Conservation (phyloP, 2,797 vertebrate genomes). For the Merluccius polli region DNA sequence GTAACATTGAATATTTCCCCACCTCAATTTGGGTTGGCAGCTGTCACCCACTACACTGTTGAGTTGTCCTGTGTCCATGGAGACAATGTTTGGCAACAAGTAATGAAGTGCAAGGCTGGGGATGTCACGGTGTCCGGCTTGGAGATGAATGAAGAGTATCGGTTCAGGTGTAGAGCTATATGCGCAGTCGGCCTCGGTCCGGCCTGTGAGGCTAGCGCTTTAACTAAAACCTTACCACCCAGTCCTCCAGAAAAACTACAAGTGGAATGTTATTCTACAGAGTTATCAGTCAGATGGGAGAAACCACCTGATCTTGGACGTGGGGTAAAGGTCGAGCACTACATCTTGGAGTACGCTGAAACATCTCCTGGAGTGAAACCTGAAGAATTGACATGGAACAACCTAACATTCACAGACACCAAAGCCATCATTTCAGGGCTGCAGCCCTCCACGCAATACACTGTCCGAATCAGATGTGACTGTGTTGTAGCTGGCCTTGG, state of each 20-base stretch:
- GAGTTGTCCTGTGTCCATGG: slow-evolving; percentile 41
- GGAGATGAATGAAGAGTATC: slow-evolving; percentile 42
- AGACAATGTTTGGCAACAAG: slow-evolving; percentile 35
- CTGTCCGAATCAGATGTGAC: slow-evolving; percentile 40
- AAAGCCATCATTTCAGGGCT: no score
- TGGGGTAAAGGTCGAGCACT: slow-evolving; percentile 21
- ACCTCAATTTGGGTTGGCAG: slow-evolving; percentile 36
- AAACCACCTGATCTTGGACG: slow-evolving; percentile 33
- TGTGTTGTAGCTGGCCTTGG: slow-evolving; percentile 41
- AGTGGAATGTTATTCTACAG: slow-evolving; percentile 6
- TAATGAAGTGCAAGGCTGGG: background rate
- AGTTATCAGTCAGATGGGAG: slow-evolving; percentile 35
- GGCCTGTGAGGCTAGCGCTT: slow-evolving; percentile 6
- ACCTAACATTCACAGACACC: background rate
- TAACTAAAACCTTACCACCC: slow-evolving; percentile 33
- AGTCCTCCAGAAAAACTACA: slow-evolving; percentile 34
- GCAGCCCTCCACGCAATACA: no score
- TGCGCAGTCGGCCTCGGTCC: slow-evolving; percentile 38
- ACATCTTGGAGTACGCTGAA: slow-evolving; percentile 31
- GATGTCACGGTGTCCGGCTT: slow-evolving; percentile 38
- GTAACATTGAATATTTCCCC: slow-evolving; percentile 37
- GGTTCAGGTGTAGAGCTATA: slow-evolving; percentile 51
- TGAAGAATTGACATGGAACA: slow-evolving; percentile 30
- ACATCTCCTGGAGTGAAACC: background rate
- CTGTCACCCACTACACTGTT: slow-evolving; percentile 40